These are phyloP conservation scores for Platynereis dumerilii DNA, from an alignment of 2,888 invertebrate species.

Conservation along the genomic window DNA sequence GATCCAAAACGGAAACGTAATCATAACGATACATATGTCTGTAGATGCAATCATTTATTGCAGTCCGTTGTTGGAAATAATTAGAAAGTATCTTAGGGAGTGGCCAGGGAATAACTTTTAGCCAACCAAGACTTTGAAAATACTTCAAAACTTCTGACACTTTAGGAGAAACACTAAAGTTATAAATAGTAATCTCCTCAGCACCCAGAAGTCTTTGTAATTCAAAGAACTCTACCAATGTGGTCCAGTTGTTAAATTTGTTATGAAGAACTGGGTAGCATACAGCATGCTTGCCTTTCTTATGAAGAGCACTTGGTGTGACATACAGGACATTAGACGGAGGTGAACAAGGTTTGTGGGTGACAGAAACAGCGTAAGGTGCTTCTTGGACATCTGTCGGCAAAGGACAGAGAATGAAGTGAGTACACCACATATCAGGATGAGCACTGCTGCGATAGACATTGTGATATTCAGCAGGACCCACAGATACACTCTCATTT, in stretches of 20 bases:
- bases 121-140: conserved; percentile 11
- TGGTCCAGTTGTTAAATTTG: conserved; percentile 20
- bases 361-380: conserved; percentile 29
- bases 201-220: conserved; percentile 31
- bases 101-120: conserved; percentile 26
- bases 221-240: conserved; percentile 33
- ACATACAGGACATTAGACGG: conserved; percentile 24
- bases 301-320: conserved; percentile 14
- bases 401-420: conserved; percentile 32
- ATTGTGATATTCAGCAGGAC: conserved; percentile 26
- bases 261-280: conserved; percentile 32
- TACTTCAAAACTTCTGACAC: conserved; percentile 14
- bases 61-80: conserved; percentile 27
- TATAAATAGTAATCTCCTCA: conserved; percentile 27
- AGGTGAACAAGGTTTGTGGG: conserved; percentile 15
- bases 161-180: conserved; percentile 13
- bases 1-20: conserved; percentile 29
- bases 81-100: conserved; percentile 20
- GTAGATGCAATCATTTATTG: conserved; percentile 37
- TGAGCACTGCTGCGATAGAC: conserved; percentile 31
- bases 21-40: conserved; percentile 23
- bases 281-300: conserved; percentile 17
- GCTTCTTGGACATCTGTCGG: neutral
- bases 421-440: conserved; percentile 31
- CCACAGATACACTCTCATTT: conserved; percentile 8